Base-by-base conservation (phyloP, 2,888 invertebrate species). In the Physocephala rufipes region DNA sequence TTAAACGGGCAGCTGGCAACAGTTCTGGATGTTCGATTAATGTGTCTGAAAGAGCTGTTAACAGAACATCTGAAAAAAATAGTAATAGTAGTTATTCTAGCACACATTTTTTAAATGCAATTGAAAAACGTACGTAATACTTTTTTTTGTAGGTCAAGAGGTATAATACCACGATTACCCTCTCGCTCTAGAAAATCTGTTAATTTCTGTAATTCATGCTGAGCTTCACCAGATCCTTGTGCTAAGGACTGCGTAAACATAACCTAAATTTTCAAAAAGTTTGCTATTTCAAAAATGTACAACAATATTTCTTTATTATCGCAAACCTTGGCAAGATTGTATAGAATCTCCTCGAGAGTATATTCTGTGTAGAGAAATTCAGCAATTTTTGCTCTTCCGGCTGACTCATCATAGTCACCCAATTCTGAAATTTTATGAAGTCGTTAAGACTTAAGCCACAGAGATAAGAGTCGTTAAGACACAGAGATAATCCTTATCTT, bases 221-320 rank as follows among this genome's bases (percentile, higher is more conserved):
- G 92, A 1, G 93, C 92, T 73, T 86, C 84, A 77, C 91, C 90
- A 62, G 91, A 91, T 58, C 92, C 92, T 77, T 90, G 89, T 2
- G 90, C 89, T 75, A 93, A 85, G 1, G 92, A 92, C 81, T 93
- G 92, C 0, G 91, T 90, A 85, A 93, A 93, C 91, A 94, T 92
- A 81, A 93, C 89, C 90, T 90, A 7, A 77, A 58, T 58, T 55
- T 62, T 62, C 1, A 62, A 43, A 43, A 36, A n/a, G n/a, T n/a
- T n/a, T n/a, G n/a, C n/a, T n/a, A n/a, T 9, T 36, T 36, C 36
- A 36, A 7, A 36, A 36, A 36, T 36, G 5, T n/a, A 7, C 36
- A 36, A 36, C 9, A 7, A 7, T 36, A 36, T 36, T 7, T 36
- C 4, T 36, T 36, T 13, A 13, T 24, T n/a, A 21, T 4, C 58